Evolutionary conservation across 2,113 vertebrate genomes (phyloP), one percentile per base, ranked within the genome.

Genomic region (Perca schrenkii): DNA sequence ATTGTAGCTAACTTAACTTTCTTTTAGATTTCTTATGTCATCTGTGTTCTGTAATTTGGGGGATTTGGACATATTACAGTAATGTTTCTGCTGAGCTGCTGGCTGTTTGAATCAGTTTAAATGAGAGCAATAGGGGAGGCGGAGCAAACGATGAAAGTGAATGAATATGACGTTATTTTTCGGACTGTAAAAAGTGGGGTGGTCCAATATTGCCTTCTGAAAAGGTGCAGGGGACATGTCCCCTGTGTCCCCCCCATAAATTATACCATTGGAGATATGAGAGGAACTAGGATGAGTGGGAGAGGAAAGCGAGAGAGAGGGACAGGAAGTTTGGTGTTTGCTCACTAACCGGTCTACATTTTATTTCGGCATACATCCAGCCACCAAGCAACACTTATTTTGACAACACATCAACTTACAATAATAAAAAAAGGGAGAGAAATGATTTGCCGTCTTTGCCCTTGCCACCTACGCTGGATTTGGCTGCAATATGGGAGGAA

Each of bases 371-470:
- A 56, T 16, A 64, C 28, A 57, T 80, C 57, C 83, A 79, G 58
- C 52, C 61, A 46, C 34, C 71, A 79, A 75, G 79, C 86, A 84
- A 83, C 81, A 79, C 84, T 79, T 75, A 52, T 46, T 70, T 60
- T 52, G 62, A 76, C 78, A 57, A 52, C 63, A 58, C 1, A 43
- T 72, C 71, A 76, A 8, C 17, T 56, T n/a, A 4, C 54, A 43
- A 31, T 22, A 36, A 21, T 31, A 47, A 13, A 36, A 8, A 15
- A 72, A 57, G 40, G 40, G 40, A 10, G 40, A 40, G 50, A n/a
- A 28, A 8, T 25, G 66, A 86, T 2, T 68, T 70, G 67, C 70
- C 6, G 0, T 53, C 63, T 21, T 58, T 1, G 2, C 2, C 62
- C 56, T 49, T 19, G 36, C 31, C 52, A 28, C 77, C 69, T 66